Percentiles rank a stretch among this genome's conserved stretches.
Conservation (phyloP, 2,888 invertebrate genomes). For the Unio pictorum region DNA sequence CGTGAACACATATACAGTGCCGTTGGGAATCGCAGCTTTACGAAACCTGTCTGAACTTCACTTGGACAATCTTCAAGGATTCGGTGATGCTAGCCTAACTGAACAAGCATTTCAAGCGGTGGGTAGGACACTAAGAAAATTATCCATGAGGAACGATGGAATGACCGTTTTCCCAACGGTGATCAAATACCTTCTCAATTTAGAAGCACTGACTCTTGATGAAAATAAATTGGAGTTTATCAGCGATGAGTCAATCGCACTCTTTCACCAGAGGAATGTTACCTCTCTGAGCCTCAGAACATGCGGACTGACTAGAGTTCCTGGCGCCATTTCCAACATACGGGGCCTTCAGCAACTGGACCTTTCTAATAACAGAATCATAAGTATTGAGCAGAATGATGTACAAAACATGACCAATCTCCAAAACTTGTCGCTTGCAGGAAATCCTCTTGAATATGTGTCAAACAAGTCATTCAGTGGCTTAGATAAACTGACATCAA, state of each 20-base stretch:
- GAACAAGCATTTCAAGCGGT: slow-evolving; percentile 18
- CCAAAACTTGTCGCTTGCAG: slow-evolving; percentile 15
- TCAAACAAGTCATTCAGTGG: slow-evolving; percentile 24
- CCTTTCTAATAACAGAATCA: slow-evolving; percentile 30
- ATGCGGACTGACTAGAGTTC: slow-evolving; percentile 33
- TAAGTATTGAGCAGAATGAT: slow-evolving; percentile 35
- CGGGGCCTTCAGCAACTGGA: slow-evolving; percentile 18
- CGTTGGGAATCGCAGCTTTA: slow-evolving; percentile 25
- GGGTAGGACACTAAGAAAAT: slow-evolving; percentile 12
- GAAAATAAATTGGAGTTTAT: slow-evolving; percentile 25
- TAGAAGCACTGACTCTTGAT: slow-evolving; percentile 26
- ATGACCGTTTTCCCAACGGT: slow-evolving; percentile 26
- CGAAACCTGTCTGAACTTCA: slow-evolving; percentile 29
- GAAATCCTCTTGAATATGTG: slow-evolving; percentile 34
- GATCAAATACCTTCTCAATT: slow-evolving; percentile 15
- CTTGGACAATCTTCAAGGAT: slow-evolving; percentile 26
- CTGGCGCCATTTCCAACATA: slow-evolving; percentile 25
- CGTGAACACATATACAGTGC: slow-evolving; percentile 27
- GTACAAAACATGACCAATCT: slow-evolving; percentile 22
- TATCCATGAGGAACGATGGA: slow-evolving; percentile 28
- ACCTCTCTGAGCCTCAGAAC: slow-evolving; percentile 17
- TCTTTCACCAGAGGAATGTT: slow-evolving; percentile 13
- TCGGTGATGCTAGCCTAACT: slow-evolving; percentile 17
- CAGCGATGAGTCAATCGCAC: slow-evolving; percentile 23
- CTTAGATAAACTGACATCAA: slow-evolving; percentile 7